These are phyloP conservation scores for Odiellus spinosus DNA, from an alignment of 2,888 invertebrate genomes.

Conservation along the genomic window DNA sequence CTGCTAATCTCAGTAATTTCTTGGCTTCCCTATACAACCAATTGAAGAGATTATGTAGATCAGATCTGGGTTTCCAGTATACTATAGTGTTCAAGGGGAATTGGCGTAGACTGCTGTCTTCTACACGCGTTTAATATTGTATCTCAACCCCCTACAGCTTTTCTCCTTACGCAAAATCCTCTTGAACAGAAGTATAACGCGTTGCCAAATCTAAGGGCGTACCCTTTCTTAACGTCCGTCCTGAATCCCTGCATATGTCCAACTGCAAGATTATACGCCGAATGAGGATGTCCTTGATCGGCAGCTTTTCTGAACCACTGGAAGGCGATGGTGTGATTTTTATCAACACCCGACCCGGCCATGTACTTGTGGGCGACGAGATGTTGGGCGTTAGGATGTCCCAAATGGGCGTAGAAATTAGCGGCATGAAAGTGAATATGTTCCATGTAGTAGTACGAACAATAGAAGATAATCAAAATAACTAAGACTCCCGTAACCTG, in stretches of 20 bases:
- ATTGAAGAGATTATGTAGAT: neutral
- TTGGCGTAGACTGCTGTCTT: no score
- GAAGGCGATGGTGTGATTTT: conserved; percentile 33
- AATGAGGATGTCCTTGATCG: conserved; percentile 36
- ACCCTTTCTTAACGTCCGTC: conserved; percentile 31
- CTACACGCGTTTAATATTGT: no score
- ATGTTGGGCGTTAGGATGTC: conserved; percentile 20
- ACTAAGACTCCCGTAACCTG: conserved; percentile 13
- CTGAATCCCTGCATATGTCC: conserved; percentile 35
- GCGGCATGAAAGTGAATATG: conserved; percentile 20
- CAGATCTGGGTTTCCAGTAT: neutral
- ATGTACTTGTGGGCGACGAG: conserved; percentile 16
- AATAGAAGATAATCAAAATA: conserved; percentile 10
- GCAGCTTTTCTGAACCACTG: conserved; percentile 36
- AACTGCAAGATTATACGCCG: conserved; percentile 37
- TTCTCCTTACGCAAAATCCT: no score
- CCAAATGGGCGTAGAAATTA: conserved; percentile 18
- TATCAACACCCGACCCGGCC: conserved; percentile 27
- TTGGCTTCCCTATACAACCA: conserved; percentile 30
- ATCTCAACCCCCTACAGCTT: no score
- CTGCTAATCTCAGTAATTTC: conserved; percentile 31
- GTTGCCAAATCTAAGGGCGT: no score
- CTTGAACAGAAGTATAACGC: no score
- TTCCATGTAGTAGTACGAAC: conserved; percentile 19
- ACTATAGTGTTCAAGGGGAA: neutral